phyloP scores from a whole-genome alignment of 2,797 vertebrate species.

The Luscinia megarhynchos region DNA sequence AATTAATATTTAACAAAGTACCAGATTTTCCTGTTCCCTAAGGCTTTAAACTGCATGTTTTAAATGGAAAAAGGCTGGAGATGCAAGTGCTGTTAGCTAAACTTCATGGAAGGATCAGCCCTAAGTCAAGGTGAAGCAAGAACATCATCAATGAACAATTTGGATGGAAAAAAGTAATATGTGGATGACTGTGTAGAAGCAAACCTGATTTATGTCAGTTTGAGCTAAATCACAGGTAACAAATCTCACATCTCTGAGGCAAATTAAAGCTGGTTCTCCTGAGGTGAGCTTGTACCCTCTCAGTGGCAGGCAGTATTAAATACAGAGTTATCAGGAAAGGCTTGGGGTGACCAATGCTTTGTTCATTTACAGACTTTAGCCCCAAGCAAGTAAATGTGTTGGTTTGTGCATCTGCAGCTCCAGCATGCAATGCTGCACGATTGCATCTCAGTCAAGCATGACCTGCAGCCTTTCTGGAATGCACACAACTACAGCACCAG shows the following conservation, averaged over 20 bases:
- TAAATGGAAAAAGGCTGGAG: background rate
- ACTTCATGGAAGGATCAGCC: background rate
- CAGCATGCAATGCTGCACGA: accelerated
- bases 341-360: accelerated
- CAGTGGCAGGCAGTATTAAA: background rate
- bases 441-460: background rate
- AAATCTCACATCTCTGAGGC: background rate
- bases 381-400: background rate
- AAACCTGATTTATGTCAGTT: background rate
- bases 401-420: background rate
- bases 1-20: background rate
- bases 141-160: background rate
- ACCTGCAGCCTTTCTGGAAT: background rate
- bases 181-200: background rate
- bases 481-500: background rate
- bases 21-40: background rate
- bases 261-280: background rate
- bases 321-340: background rate
- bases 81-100: background rate
- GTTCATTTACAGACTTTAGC: background rate
- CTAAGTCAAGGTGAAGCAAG: background rate
- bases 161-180: background rate
- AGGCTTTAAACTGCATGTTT: background rate
- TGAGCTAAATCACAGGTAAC: background rate
- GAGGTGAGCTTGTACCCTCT: background rate